Percentiles rank a stretch among this genome's conserved stretches.
Conservation (phyloP, 2,113 vertebrate genomes). For the Albula goreensis region DNA sequence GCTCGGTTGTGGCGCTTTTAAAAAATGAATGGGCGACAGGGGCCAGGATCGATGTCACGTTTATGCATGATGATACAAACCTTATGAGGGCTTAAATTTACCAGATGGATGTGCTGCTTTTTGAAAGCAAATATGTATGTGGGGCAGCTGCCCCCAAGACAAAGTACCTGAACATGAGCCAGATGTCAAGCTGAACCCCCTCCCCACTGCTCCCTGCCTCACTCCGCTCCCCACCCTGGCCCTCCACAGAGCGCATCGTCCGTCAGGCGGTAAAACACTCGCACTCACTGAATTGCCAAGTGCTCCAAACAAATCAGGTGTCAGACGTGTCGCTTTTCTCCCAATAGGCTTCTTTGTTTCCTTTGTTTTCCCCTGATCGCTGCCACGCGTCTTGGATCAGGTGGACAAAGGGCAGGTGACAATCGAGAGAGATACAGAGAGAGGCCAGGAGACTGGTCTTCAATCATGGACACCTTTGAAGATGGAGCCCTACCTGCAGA, state of each 20-base stretch:
- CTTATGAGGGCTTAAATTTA: conserved; percentile 58
- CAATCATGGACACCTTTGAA: conserved; percentile 15
- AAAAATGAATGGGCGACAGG: conserved; percentile 74
- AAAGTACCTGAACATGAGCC: conserved; percentile 54
- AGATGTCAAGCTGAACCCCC: conserved; percentile 60
- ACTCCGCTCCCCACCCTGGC: conserved; percentile 41
- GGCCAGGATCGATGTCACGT: conserved; percentile 64
- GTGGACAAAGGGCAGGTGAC: conserved; percentile 70
- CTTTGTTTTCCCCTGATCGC: conserved; percentile 66
- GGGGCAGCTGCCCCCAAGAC: conserved; percentile 55
- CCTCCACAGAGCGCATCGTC: conserved; percentile 12
- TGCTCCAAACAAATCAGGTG: conserved; percentile 59
- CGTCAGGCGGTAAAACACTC: conserved; percentile 48
- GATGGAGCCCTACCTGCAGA: background rate
- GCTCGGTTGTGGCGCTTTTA: conserved; percentile 62
- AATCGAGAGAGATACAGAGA: conserved; percentile 43
- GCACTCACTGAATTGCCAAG: conserved; percentile 57
- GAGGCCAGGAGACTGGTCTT: background rate
- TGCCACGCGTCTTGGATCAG: conserved; percentile 69
- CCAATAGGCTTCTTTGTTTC: conserved; percentile 47
- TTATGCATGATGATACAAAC: conserved; percentile 48
- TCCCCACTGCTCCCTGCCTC: conserved; percentile 48
- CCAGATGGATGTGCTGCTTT: conserved; percentile 71
- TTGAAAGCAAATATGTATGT: conserved; percentile 52
- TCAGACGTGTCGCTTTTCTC: conserved; percentile 56